These are phyloP conservation scores for Jordanella pulchra DNA, from an alignment of 2,797 vertebrate genomes.

Conservation along the genomic window DNA sequence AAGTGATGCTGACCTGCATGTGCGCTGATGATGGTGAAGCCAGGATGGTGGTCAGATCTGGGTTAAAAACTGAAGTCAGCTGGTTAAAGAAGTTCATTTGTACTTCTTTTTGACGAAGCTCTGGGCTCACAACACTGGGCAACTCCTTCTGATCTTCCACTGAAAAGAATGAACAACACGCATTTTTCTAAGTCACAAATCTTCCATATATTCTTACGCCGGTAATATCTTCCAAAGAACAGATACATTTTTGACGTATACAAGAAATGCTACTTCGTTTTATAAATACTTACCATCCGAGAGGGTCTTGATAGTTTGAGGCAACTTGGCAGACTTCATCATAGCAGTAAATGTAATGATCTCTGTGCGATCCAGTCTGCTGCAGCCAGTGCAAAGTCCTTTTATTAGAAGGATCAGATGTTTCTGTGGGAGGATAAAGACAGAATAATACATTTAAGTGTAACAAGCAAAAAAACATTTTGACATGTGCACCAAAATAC, in stretches of 20 bases:
- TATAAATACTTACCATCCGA: conserved; percentile 87
- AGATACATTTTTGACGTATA: background rate
- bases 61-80: conserved; percentile 96
- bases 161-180: conserved; percentile 50
- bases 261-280: background rate
- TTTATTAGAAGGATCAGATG: conserved; percentile 98
- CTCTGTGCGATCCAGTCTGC: conserved; percentile 96
- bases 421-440: conserved; percentile 81
- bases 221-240: background rate
- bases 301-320: conserved; percentile 97
- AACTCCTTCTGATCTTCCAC: conserved; percentile 98
- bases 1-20: conserved; percentile 60
- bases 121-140: conserved; percentile 90
- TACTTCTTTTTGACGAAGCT: conserved; percentile 96
- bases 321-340: conserved; percentile 99
- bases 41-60: conserved; percentile 84
- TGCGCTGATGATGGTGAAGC: conserved; percentile 78
- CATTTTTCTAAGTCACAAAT: background rate
- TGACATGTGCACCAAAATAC: background rate
- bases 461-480: background rate
- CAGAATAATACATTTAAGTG: background rate
- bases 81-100: conserved; percentile 99
- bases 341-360: conserved; percentile 99
- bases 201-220: background rate
- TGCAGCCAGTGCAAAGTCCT: conserved; percentile 96